Conservation (phyloP, 2,888 invertebrate genomes). For the Odontothrips loti region DNA sequence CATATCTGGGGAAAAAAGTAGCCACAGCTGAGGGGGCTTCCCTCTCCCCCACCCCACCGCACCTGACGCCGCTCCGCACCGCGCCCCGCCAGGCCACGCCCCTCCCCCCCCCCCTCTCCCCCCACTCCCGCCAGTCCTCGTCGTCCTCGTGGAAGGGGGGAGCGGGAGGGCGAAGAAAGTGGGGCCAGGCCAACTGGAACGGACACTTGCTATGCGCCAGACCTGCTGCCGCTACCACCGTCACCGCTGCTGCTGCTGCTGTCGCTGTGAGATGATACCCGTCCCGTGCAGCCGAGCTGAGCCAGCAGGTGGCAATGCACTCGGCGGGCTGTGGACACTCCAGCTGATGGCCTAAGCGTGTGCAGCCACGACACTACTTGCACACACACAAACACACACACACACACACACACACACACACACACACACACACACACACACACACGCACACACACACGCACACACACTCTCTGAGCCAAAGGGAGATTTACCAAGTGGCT, state of each 20-base stretch:
- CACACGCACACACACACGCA: no score
- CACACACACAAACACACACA: neutral
- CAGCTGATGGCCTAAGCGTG: no score
- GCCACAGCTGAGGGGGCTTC: neutral
- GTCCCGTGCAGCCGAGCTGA: no score
- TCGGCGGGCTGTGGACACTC: no score
- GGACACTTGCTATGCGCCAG: constrained; percentile 19
- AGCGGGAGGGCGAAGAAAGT: constrained; percentile 23
- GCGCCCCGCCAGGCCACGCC: neutral
- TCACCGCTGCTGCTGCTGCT: neutral
- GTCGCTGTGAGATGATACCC: neutral
- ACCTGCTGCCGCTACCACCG: neutral
- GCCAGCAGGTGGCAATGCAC: no score
- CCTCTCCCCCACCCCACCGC: neutral
- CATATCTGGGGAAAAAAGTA: constrained; percentile 24
- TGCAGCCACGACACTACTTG: neutral
- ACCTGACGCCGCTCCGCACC: no score
- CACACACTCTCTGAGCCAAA: no score
- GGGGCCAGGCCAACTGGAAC: constrained; percentile 25
- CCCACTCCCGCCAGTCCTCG: neutral
- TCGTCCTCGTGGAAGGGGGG: neutral
- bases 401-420: neutral
- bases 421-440: no score
- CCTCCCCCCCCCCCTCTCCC: neutral
- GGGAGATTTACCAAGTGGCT: no score